phyloP scores from a whole-genome alignment of 1,140 invertebrate genomes.

The Zaprionus capensis region DNA sequence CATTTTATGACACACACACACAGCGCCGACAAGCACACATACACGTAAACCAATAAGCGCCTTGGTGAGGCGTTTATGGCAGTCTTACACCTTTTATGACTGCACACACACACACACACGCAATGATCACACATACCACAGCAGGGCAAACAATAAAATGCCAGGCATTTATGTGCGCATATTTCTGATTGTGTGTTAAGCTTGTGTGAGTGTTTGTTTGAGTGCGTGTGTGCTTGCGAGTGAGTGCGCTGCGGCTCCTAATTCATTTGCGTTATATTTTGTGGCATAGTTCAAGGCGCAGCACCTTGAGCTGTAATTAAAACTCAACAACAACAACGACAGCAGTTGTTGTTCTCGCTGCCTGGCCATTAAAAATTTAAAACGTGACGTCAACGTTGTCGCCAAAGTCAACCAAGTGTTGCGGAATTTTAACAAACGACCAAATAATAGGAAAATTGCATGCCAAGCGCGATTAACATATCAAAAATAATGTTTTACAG shows the following conservation, averaged over 20 bases:
- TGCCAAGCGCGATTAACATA: constrained; percentile 74
- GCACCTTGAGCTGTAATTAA: constrained; percentile 47
- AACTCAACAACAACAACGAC: constrained; percentile 48
- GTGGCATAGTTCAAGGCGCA: constrained; percentile 55
- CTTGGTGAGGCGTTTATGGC: constrained; percentile 60
- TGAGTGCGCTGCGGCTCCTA: constrained; percentile 7
- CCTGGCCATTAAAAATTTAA: constrained; percentile 34
- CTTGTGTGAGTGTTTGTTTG: background rate
- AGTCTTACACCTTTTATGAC: constrained; percentile 68
- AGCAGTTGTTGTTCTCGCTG: background rate
- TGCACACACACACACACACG: constrained; percentile 18
- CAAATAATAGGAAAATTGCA: constrained; percentile 72
- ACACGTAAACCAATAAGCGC: constrained; percentile 11
- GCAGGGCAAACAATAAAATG: constrained; percentile 75
- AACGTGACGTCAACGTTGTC: constrained; percentile 23
- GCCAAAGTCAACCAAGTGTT: constrained; percentile 39
- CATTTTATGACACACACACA: constrained; percentile 68
- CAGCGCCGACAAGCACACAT: constrained; percentile 9
- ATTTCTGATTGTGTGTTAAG: constrained; percentile 65
- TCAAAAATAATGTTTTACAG: constrained; percentile 72
- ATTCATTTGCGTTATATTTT: constrained; percentile 51
- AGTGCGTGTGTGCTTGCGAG: constrained; percentile 8
- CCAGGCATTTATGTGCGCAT: constrained; percentile 73
- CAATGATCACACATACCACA: constrained; percentile 6
- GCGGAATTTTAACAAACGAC: constrained; percentile 62